Evolutionary conservation across 2,113 vertebrate genomes (phyloP).

Genomic region (Sturnus vulgaris): DNA sequence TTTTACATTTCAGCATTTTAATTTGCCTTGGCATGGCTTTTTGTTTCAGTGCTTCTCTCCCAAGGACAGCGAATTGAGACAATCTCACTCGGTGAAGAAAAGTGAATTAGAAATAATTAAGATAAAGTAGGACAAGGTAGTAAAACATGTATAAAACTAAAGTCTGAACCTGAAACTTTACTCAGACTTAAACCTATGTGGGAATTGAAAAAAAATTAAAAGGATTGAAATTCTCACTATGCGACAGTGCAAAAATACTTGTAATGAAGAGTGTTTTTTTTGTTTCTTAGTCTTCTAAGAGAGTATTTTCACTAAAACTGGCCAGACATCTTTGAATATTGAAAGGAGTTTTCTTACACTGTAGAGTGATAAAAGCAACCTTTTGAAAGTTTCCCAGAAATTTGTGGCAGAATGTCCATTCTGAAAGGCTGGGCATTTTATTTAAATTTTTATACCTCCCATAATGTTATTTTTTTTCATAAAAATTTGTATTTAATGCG

Average conservation of each 20-base stretch:
- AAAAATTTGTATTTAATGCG: neutral
- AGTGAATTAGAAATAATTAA: neutral
- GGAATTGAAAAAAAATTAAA: neutral
- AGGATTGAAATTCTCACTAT: neutral
- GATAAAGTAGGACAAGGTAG: neutral
- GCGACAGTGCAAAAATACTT: neutral
- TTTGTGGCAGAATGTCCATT: neutral
- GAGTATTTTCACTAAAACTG: neutral
- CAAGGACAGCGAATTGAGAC: neutral
- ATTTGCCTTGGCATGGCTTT: neutral
- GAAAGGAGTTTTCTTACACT: neutral
- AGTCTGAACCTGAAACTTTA: neutral
- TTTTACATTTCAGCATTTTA: neutral
- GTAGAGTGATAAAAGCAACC: neutral
- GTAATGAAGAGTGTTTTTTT: neutral
- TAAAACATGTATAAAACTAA: neutral
- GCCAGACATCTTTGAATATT: neutral
- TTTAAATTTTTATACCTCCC: neutral
- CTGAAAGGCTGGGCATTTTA: neutral
- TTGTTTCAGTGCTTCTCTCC: neutral
- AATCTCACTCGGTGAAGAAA: neutral
- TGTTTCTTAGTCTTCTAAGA: neutral
- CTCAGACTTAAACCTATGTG: neutral
- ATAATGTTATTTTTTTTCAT: neutral
- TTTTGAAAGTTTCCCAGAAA: neutral